phyloP scores from a whole-genome alignment of 1,140 invertebrate genomes.

The Stegodyphus mimosarum region DNA sequence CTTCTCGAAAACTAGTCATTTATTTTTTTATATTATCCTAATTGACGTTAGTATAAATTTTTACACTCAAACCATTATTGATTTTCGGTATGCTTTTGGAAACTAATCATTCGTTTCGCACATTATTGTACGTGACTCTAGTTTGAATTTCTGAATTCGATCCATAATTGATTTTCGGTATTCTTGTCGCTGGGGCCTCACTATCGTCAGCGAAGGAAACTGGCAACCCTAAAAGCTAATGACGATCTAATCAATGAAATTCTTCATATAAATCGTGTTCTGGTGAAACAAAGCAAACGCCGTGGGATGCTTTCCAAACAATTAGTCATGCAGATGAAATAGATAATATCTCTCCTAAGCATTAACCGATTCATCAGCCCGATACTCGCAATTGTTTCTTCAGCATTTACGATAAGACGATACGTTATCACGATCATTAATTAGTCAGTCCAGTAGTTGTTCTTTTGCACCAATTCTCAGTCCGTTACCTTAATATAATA shows the following conservation, averaged over 20 bases:
- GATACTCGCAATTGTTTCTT: constrained; percentile 54
- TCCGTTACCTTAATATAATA: constrained; percentile 59
- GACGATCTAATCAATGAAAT: constrained; percentile 36
- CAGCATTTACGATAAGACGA: constrained; percentile 53
- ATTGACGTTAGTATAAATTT: no score
- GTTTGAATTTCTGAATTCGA: no score
- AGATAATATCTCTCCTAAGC: constrained; percentile 56
- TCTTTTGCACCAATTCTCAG: constrained; percentile 47
- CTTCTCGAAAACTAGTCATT: no score
- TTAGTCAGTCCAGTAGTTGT: constrained; percentile 48
- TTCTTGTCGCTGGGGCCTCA: no score
- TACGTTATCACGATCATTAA: constrained; percentile 58
- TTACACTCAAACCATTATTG: no score
- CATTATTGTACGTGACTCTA: no score
- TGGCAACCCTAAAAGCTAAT: constrained; percentile 20
- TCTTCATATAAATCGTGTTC: constrained; percentile 27
- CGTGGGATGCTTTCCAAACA: constrained; percentile 38
- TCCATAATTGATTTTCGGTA: no score
- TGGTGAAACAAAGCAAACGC: constrained; percentile 34
- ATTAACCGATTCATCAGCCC: constrained; percentile 54
- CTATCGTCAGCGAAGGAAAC: not conserved
- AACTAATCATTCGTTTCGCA: no score
- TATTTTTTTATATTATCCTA: no score
- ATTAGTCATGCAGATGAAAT: constrained; percentile 59
- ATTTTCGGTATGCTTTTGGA: no score